Percentiles rank a stretch among this genome's conserved stretches.
phyloP scores from a whole-genome alignment of 2,797 vertebrate genomes.

The Brachyrhaphis roseni region DNA sequence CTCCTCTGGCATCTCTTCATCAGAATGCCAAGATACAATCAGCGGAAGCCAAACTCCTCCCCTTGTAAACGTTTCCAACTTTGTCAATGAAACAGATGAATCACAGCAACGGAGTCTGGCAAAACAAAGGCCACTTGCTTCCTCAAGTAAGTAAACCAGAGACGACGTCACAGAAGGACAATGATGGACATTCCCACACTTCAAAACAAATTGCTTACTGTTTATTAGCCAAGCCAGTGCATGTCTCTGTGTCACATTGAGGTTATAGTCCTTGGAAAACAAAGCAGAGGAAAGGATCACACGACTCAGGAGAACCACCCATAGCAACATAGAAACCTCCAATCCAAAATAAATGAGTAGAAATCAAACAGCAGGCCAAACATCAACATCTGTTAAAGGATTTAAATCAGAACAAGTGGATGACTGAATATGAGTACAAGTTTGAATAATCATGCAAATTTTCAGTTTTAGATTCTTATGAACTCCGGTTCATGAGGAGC shows the following conservation, averaged over 20 bases:
- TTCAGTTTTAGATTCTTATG: background rate
- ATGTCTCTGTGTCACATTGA: constrained; percentile 16
- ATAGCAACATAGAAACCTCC: constrained; percentile 29
- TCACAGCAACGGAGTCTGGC: constrained; percentile 29
- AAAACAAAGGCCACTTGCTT: constrained; percentile 42
- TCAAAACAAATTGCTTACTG: constrained; percentile 38
- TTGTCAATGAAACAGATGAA: constrained; percentile 52
- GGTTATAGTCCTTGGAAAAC: constrained; percentile 4
- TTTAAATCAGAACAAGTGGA: constrained; percentile 44
- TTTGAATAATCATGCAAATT: constrained; percentile 38
- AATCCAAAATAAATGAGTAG: constrained; percentile 41
- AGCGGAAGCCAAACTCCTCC: constrained; percentile 47
- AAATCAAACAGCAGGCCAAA: constrained; percentile 46
- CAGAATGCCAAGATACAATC: constrained; percentile 64
- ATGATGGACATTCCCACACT: constrained; percentile 52
- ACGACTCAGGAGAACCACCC: constrained; percentile 41
- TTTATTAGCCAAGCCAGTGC: constrained; percentile 10
- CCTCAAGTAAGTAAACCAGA: constrained; percentile 36
- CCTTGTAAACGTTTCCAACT: constrained; percentile 54
- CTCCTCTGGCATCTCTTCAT: constrained; percentile 13
- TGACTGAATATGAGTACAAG: constrained; percentile 22
- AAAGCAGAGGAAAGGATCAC: background rate
- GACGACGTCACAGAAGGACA: constrained; percentile 49
- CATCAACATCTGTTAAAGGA: constrained; percentile 66
- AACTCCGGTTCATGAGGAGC: constrained; percentile 19